Conservation (phyloP, 2,888 invertebrate genomes). For the Molorchus minor region DNA sequence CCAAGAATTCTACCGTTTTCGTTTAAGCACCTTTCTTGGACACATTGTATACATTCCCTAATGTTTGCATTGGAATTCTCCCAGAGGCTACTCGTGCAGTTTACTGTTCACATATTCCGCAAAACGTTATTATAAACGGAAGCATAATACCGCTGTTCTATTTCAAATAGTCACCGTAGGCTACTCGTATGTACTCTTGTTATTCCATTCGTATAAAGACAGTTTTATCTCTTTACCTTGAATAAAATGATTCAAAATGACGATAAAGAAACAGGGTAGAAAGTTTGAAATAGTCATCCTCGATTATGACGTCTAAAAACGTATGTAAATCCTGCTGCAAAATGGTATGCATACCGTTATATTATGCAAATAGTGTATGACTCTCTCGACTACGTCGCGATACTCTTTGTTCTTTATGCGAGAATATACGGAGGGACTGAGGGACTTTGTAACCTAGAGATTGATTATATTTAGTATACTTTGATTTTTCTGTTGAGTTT, state of each 20-base stretch:
- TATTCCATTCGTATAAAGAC: not conserved
- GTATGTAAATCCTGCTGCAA: slow-evolving; percentile 41
- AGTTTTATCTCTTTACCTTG: slow-evolving; percentile 13
- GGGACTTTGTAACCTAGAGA: not conserved
- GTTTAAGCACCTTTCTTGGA: too few species aligned
- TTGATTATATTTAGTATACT: not conserved
- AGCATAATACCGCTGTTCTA: not conserved
- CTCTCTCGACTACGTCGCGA: slow-evolving; percentile 7
- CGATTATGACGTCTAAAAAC: slow-evolving; percentile 38
- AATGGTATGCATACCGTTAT: slow-evolving; percentile 40
- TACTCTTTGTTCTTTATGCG: slow-evolving; percentile 1
- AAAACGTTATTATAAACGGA: too few species aligned
- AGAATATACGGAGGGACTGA: not conserved
- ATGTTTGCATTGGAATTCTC: too few species aligned
- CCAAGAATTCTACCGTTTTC: too few species aligned
- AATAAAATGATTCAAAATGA: slow-evolving; percentile 9
- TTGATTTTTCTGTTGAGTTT: not conserved
- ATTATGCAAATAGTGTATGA: slow-evolving; percentile 19
- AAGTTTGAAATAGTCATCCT: slow-evolving; percentile 23
- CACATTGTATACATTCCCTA: too few species aligned
- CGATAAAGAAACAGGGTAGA: slow-evolving; percentile 12
- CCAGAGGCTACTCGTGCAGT: too few species aligned
- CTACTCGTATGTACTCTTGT: not conserved
- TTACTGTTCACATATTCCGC: too few species aligned
- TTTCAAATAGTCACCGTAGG: not conserved